Evolutionary conservation across 2,113 vertebrate species (phyloP).

Genomic region (Heloderma charlesbogerti): DNA sequence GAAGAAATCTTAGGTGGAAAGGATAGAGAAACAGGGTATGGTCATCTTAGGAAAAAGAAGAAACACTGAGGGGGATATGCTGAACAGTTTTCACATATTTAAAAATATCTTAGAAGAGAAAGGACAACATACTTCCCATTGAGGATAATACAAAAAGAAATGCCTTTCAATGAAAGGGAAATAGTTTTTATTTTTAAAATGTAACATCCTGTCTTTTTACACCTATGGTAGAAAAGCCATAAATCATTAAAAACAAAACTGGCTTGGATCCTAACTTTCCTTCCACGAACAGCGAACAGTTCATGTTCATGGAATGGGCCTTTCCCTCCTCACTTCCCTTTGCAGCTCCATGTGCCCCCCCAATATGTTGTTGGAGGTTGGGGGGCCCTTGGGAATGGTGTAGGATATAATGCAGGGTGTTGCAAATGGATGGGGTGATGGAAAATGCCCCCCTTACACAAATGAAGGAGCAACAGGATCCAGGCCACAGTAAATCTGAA

Average conservation of each 20-base stretch:
- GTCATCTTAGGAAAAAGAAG: background rate
- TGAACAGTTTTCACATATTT: conserved; percentile 5
- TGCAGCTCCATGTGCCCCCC: background rate
- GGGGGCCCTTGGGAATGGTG: background rate
- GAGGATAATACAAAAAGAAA: background rate
- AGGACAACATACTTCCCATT: background rate
- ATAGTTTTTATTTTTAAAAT: background rate
- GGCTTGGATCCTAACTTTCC: background rate
- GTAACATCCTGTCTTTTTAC: background rate
- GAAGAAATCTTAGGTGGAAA: background rate
- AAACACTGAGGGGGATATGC: background rate
- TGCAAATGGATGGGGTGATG: no score
- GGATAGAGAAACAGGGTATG: background rate
- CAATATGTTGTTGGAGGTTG: background rate
- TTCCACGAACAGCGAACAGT: background rate
- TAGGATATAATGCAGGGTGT: no score
- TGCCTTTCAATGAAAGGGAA: background rate
- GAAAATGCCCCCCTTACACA: no score
- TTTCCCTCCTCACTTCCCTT: background rate
- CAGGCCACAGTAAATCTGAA: no score
- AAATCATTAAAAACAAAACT: background rate
- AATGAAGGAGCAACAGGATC: no score
- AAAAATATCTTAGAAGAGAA: background rate
- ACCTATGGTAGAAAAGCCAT: background rate
- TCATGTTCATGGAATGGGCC: background rate